phyloP scores from a whole-genome alignment of 2,888 invertebrate genomes.

The Acheta domesticus region DNA sequence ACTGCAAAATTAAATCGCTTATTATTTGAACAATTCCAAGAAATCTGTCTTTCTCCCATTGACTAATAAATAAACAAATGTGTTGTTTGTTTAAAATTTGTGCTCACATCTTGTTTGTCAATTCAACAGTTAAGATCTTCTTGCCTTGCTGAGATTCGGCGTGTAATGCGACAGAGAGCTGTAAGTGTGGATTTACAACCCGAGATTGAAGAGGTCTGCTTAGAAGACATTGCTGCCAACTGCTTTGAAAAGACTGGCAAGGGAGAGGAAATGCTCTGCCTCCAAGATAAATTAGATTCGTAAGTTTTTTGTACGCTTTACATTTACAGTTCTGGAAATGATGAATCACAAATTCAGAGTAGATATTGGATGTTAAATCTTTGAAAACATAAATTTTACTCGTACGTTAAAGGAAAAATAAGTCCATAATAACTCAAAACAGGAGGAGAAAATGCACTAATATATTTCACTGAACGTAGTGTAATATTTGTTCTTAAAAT shows the following conservation, averaged over 20 bases:
- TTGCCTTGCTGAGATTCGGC: constrained; percentile 73
- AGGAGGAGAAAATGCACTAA: too few species aligned
- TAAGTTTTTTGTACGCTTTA: constrained; percentile 37
- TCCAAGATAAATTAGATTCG: constrained; percentile 77
- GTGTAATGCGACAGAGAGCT: constrained; percentile 91
- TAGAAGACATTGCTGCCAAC: constrained; percentile 75
- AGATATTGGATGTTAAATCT: not conserved
- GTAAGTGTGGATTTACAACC: constrained; percentile 90
- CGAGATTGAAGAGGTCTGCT: constrained; percentile 86
- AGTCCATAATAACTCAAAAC: too few species aligned
- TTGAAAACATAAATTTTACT: not conserved
- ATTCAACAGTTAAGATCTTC: constrained; percentile 48
- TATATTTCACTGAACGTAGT: too few species aligned
- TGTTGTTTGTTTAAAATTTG: too few species aligned
- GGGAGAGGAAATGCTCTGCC: constrained; percentile 88
- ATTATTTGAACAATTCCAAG: too few species aligned
- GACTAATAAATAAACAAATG: too few species aligned
- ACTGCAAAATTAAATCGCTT: too few species aligned
- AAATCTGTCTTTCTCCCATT: too few species aligned
- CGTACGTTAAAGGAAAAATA: not conserved
- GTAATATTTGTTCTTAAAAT: too few species aligned
- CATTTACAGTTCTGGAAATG: not conserved
- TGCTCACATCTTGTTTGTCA: too few species aligned
- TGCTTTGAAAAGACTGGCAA: constrained; percentile 83
- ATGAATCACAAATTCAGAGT: too few species aligned